A percentile compares a stretch with the other conserved stretches of the same genome.
Conservation (phyloP, 1,140 invertebrate genomes). For the Calephelis nemesis region DNA sequence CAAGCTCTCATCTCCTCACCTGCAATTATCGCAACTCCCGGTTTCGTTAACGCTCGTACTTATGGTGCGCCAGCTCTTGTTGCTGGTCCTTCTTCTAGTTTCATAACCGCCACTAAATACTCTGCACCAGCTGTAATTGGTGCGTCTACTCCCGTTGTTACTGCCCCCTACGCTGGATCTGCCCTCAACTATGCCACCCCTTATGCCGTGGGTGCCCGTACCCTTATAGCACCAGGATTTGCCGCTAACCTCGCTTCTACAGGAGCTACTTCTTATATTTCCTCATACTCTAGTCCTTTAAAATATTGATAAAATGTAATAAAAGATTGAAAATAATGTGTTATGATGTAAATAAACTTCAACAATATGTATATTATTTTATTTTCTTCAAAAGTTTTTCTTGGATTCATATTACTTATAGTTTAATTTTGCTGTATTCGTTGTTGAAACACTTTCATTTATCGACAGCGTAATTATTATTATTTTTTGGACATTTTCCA, state of each 20-base stretch:
- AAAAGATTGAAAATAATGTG: too few relatives aligned
- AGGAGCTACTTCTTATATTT: background rate
- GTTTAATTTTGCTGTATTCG: too few relatives aligned
- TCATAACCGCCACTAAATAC: constrained; percentile 22
- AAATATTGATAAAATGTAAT: constrained; percentile 24
- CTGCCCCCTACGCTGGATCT: constrained; percentile 23
- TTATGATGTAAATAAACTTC: too few relatives aligned
- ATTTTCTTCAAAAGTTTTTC: too few relatives aligned
- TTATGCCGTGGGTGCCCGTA: constrained; percentile 25
- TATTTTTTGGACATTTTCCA: too few relatives aligned
- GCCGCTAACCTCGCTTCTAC: background rate
- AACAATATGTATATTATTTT: too few relatives aligned
- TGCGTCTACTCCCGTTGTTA: constrained; percentile 31
- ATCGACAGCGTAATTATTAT: too few relatives aligned
- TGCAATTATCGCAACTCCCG: constrained; percentile 22
- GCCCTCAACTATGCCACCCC: constrained; percentile 27
- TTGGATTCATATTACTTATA: too few relatives aligned
- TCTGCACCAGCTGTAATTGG: constrained; percentile 28
- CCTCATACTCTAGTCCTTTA: constrained; percentile 11
- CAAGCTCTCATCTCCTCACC: constrained; percentile 26
- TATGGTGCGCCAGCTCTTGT: constrained; percentile 27
- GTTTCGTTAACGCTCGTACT: constrained; percentile 32
- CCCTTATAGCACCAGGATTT: background rate
- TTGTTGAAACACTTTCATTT: too few relatives aligned
- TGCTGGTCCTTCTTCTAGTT: constrained; percentile 22